Conservation (phyloP, 2,888 invertebrate species). For the Diloba caeruleocephala region DNA sequence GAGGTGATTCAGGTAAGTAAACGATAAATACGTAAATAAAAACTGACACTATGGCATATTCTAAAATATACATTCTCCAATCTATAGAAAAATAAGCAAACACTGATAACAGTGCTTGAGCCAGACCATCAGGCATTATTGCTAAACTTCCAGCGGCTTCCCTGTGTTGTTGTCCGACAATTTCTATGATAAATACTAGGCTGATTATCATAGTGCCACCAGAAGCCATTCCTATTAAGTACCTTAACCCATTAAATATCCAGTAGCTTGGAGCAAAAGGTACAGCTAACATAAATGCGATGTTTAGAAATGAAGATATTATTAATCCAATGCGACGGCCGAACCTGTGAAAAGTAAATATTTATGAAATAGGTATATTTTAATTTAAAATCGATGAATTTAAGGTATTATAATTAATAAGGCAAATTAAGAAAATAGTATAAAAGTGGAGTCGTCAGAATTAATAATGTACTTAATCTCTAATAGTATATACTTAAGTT, state of each 20-base stretch:
- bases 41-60: slow-evolving; percentile 55
- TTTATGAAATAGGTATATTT: not conserved
- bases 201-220: slow-evolving; percentile 92
- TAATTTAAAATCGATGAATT: too few species aligned
- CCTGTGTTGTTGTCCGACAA: slow-evolving; percentile 86
- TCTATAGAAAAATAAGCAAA: slow-evolving; percentile 66
- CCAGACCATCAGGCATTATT: slow-evolving; percentile 65
- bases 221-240: slow-evolving; percentile 91
- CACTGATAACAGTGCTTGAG: slow-evolving; percentile 62
- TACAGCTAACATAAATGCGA: slow-evolving; percentile 90
- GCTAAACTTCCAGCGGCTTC: slow-evolving; percentile 69
- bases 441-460: too few species aligned
- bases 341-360: slow-evolving; percentile 67
- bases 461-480: too few species aligned
- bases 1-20: slow-evolving; percentile 69
- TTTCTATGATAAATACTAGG: slow-evolving; percentile 87
- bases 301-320: slow-evolving; percentile 90
- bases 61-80: slow-evolving; percentile 66
- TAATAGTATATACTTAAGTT: too few species aligned
- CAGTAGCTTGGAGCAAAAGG: slow-evolving; percentile 90
- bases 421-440: too few species aligned
- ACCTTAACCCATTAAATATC: slow-evolving; percentile 89
- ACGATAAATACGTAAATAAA: slow-evolving; percentile 59
- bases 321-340: slow-evolving; percentile 90
- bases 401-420: too few species aligned